Percentiles rank a stretch among this genome's conserved stretches.
Evolutionary conservation across 2,888 invertebrate genomes (phyloP).

Genomic region (Ligdia adustata): DNA sequence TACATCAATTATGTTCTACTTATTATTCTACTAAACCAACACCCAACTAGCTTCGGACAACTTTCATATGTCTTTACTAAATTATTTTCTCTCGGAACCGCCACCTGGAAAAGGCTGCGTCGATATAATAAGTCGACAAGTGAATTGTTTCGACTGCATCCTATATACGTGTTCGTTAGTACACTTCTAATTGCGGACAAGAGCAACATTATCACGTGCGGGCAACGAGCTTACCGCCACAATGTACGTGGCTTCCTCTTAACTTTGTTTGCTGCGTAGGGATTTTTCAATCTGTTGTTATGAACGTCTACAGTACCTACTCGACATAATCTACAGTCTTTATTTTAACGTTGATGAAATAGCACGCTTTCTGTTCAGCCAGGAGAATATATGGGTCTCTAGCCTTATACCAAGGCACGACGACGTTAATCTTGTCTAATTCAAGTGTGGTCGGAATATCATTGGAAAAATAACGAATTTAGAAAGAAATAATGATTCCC

Average conservation of each 20-base stretch:
- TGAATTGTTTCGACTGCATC: constrained; percentile 32
- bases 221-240: constrained; percentile 33
- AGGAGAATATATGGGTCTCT: too few relatives aligned
- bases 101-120: constrained; percentile 24
- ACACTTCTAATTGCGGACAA: constrained; percentile 40
- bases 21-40: too few relatives aligned
- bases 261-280: constrained; percentile 41
- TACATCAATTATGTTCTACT: too few relatives aligned
- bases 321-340: too few relatives aligned
- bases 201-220: constrained; percentile 44
- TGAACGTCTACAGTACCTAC: neutral
- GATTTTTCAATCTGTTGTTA: constrained; percentile 28
- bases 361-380: too few relatives aligned
- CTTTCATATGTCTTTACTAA: neutral
- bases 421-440: too few relatives aligned
- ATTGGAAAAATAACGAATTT: too few relatives aligned
- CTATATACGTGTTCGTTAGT: constrained; percentile 46
- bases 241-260: constrained; percentile 27
- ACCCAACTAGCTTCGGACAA: too few relatives aligned
- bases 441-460: too few relatives aligned
- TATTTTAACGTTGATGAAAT: too few relatives aligned
- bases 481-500: too few relatives aligned
- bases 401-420: too few relatives aligned
- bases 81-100: constrained; percentile 4
- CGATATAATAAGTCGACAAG: constrained; percentile 31